Base-by-base conservation (phyloP, 2,113 vertebrate genomes). In the Hippolais icterina region DNA sequence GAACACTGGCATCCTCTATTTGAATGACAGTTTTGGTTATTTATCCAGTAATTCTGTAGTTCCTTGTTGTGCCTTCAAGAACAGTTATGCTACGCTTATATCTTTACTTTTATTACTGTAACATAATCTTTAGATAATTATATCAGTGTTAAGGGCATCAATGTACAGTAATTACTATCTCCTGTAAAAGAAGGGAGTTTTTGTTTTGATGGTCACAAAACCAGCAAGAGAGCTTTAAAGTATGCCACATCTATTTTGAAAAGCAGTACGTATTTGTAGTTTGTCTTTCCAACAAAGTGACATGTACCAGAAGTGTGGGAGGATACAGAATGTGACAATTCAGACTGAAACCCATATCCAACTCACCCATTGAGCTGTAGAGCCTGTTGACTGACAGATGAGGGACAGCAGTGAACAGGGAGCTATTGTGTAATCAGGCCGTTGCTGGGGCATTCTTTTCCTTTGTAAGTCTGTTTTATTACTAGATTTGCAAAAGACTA, bases 291-390 rank as follows among this genome's bases (percentile, higher is more conserved):
- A 83, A 37, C 25, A 63, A 25, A 3, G 3, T 70, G 33, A 22
- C 20, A 37, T 1, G 2, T 54, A 37, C 35, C 33, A 71, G 33
- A 70, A 78, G 10, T 25, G 15, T 68, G 24, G 12, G 35, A 68
- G 69, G 47, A 33, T 21, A 12, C 12, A 47, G 16, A 59, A 57
- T 0, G 0, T 61, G 69, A 19, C 39, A 75, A 3, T 13, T 22
- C 37, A 50, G 27, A 12, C 13, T 37, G 69, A 90, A 54, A 82
- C 25, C 18, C 25, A 0, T 19, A 7, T 22, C 35, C 15, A 64
- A 8, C 35, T 76, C n/a, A 39, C 49, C 44, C 41, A 39, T 0
- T 68, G 33, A 88, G 11, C 70, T 61, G 4, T 7, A 8, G 61
- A 88, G 24, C 35, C 16, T 59, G 13, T 42, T 89, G 57, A 35